Base-by-base conservation (phyloP, 2,888 invertebrate species). In the Poecilus cupreus region DNA sequence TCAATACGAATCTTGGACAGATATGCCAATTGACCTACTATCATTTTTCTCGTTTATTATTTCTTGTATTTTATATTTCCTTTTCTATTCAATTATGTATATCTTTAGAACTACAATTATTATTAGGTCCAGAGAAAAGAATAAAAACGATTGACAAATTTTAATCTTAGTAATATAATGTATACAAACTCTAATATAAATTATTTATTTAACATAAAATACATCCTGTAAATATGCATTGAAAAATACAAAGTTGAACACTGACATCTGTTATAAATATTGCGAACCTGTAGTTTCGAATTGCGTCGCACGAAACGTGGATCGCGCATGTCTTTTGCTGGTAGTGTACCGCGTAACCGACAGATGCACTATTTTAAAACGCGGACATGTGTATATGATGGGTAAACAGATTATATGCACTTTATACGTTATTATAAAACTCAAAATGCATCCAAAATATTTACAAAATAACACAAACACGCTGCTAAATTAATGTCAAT, bases 11-110 rank as follows among this genome's bases (percentile, higher is more conserved):
- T 18, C 16, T 22, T 81, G 74, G 81, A 32, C 37, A 4, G 64
- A 75, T 75, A 46, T 81, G 16, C 75, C 75, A 6, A 49, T 20
- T 11, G 75, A 75, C 51, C 39, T 81, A 11, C 60, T 81, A 37
- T 43, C 68, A 46, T 76, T 81, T 13, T 81, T 20, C 20, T 83
- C 74, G 13, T 46, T 64, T 77, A 64, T 80, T 46, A 10, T 81
- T 77, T 75, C 24, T 11, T 68, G 37, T 68, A 16, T 68, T 13
- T 24, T 24, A 16, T 68, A 60, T n/a, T 64, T 75, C 26, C 13
- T 68, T 6, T 64, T 70, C 32, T 54, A 72, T 70, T 68, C 24
- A 18, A 11, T 22, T 13, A 60, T 60, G 46, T 51, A 51, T 51
- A 16, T 49, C 8, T 75, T 32, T 18, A 22, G n/a, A 22, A 26